A percentile compares a stretch with the other conserved stretches of the same genome.
Evolutionary conservation across 2,113 vertebrate species (phyloP).

Genomic region (Muntiacus muntjak): DNA sequence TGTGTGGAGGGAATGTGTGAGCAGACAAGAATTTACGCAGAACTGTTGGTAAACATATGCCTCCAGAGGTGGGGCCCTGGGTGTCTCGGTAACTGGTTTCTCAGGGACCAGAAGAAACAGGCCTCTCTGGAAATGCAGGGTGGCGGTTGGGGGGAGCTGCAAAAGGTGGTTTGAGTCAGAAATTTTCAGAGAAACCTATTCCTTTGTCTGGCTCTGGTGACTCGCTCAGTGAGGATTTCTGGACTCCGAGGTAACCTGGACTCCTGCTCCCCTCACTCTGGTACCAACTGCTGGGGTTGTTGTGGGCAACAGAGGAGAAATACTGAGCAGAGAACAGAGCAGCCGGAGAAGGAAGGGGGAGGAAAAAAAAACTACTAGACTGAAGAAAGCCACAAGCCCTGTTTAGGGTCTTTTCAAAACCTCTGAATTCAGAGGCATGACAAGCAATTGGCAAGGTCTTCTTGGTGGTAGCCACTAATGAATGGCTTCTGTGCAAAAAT

Average conservation of each 20-base stretch:
- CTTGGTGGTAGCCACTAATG: background rate
- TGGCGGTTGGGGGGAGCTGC: background rate
- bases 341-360: background rate
- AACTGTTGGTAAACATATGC: constrained; percentile 39
- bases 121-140: background rate
- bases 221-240: background rate
- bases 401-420: constrained; percentile 32
- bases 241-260: constrained; percentile 42
- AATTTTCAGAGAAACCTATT: constrained; percentile 28
- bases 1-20: background rate
- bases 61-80: background rate
- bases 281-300: constrained; percentile 53
- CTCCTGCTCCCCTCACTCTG: background rate
- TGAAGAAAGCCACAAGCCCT: background rate
- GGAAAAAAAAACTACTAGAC: background rate
- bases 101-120: background rate
- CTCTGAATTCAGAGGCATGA: constrained; percentile 18
- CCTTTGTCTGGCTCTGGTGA: constrained; percentile 28
- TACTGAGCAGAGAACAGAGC: background rate
- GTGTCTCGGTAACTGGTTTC: background rate
- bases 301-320: constrained; percentile 59
- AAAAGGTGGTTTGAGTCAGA: background rate
- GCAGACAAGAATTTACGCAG: background rate
- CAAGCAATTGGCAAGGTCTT: background rate
- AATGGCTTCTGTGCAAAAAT: background rate